phyloP scores from a whole-genome alignment of 2,888 invertebrate species.

The Endotricha flammealis region DNA sequence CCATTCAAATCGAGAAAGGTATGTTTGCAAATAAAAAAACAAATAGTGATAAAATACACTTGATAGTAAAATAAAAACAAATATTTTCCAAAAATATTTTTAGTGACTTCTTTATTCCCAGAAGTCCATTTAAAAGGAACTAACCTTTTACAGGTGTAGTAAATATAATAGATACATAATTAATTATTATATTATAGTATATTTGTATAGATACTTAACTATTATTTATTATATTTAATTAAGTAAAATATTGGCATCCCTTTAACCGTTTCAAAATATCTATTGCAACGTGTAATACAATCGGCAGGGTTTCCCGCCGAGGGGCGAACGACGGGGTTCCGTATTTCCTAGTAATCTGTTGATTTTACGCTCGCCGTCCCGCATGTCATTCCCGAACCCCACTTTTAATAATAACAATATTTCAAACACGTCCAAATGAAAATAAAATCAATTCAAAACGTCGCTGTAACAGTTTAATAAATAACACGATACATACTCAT shows the following conservation, averaged over 20 bases:
- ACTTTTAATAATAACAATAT: conserved; percentile 67
- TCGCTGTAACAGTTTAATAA: conserved; percentile 29
- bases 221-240: conserved; percentile 10
- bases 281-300: conserved; percentile 66
- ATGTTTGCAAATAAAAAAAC: too few species aligned
- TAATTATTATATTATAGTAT: too few species aligned
- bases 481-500: conserved; percentile 46
- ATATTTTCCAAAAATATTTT: too few species aligned
- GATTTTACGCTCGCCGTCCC: conserved; percentile 71
- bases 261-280: conserved; percentile 59
- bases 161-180: too few species aligned
- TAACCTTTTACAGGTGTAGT: too few species aligned
- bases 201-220: too few species aligned
- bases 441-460: conserved; percentile 24
- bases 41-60: too few species aligned
- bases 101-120: too few species aligned
- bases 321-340: conserved; percentile 51
- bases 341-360: conserved; percentile 69
- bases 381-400: conserved; percentile 48
- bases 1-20: too few species aligned
- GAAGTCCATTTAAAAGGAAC: too few species aligned
- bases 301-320: conserved; percentile 51
- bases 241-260: conserved; percentile 53
- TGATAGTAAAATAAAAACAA: too few species aligned
- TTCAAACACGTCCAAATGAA: conserved; percentile 59